Percentiles rank a stretch among this genome's conserved stretches.
These are phyloP conservation scores for Oceanodroma tethys DNA, from an alignment of 2,113 vertebrate species.

Conservation along the genomic window DNA sequence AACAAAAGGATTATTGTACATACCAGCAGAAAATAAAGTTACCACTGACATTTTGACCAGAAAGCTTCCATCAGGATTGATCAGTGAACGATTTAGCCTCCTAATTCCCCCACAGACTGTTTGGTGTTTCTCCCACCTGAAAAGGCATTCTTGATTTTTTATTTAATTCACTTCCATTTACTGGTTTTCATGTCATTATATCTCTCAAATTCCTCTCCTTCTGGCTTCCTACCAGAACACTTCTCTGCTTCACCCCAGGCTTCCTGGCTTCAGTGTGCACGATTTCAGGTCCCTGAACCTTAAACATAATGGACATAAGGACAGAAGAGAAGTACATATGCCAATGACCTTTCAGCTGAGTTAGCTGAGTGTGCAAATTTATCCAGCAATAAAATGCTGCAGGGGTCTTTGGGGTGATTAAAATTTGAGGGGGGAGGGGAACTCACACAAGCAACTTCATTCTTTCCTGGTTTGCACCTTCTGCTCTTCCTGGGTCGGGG, in stretches of 20 bases:
- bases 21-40: slow-evolving; percentile 71
- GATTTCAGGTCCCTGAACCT: background rate
- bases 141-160: background rate
- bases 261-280: background rate
- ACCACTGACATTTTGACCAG: slow-evolving; percentile 68
- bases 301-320: background rate
- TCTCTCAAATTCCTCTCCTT: slow-evolving; percentile 13
- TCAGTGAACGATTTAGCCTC: slow-evolving; percentile 31
- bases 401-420: slow-evolving; percentile 18
- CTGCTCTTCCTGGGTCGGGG: background rate
- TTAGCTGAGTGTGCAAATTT: slow-evolving; percentile 30
- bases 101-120: background rate
- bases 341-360: slow-evolving; percentile 1
- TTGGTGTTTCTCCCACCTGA: background rate
- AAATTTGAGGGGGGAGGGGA: background rate
- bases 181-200: background rate
- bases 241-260: background rate
- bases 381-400: slow-evolving; percentile 21
- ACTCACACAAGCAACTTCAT: background rate
- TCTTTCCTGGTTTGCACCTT: background rate
- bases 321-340: background rate
- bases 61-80: slow-evolving; percentile 38
- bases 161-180: slow-evolving; percentile 1
- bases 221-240: slow-evolving; percentile 27
- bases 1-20: slow-evolving; percentile 74